These are phyloP conservation scores for Ptychadena robeensis DNA, from an alignment of 2,797 vertebrate species.

Conservation along the genomic window DNA sequence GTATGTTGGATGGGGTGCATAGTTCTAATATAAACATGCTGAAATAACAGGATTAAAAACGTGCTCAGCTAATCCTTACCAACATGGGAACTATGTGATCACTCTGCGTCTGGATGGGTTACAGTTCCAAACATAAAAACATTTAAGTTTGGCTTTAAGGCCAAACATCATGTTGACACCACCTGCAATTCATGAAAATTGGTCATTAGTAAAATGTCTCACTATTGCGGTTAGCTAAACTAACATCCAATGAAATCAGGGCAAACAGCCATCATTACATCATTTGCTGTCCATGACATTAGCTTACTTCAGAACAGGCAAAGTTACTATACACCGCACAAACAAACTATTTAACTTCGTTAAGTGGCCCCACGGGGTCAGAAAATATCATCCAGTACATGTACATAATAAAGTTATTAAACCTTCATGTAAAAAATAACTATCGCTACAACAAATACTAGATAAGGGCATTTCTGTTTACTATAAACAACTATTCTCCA, in stretches of 20 bases:
- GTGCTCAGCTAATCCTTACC: background rate
- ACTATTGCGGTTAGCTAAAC: constrained; percentile 35
- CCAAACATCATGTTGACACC: constrained; percentile 28
- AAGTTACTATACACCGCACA: constrained; percentile 20
- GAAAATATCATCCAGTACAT: constrained; percentile 20
- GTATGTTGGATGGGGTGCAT: too few relatives aligned
- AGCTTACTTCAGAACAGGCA: constrained; percentile 12
- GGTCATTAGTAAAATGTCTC: constrained; percentile 47
- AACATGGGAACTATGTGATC: background rate
- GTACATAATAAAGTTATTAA: too few relatives aligned
- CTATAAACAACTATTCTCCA: too few relatives aligned
- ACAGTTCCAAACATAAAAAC: background rate
- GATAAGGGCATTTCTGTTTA: too few relatives aligned
- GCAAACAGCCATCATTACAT: constrained; percentile 52
- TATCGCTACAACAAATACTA: too few relatives aligned
- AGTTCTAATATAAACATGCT: background rate
- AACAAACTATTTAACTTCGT: constrained; percentile 14
- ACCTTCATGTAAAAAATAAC: too few relatives aligned
- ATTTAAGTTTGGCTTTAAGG: constrained; percentile 9
- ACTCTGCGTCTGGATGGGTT: background rate
- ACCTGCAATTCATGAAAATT: constrained; percentile 37
- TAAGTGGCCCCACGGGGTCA: constrained; percentile 51
- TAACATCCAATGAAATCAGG: constrained; percentile 17
- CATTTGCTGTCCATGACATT: constrained; percentile 33
- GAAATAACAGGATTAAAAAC: background rate